phyloP scores from a whole-genome alignment of 2,888 invertebrate species.

The Scaptomyza parva region DNA sequence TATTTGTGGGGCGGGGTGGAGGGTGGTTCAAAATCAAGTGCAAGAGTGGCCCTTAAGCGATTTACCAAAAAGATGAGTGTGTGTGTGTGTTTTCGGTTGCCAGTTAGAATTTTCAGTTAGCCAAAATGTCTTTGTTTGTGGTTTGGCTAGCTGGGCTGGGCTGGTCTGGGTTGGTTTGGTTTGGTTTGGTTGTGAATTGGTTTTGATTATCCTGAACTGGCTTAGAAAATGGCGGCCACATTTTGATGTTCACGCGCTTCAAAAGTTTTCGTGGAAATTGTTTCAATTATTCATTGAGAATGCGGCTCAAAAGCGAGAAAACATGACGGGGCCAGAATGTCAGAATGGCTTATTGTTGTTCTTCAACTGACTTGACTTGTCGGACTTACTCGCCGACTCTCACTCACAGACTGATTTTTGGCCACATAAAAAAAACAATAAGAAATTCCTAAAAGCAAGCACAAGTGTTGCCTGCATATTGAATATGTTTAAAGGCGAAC shows the following conservation, averaged over 20 bases:
- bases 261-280: constrained; percentile 42
- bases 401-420: constrained; percentile 2
- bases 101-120: constrained; percentile 11
- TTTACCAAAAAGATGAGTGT: constrained; percentile 30
- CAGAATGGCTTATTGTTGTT: constrained; percentile 3
- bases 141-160: background rate
- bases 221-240: constrained; percentile 20
- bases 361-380: background rate
- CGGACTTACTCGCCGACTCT: background rate
- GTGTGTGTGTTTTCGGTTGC: constrained; percentile 32
- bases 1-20: too few species aligned
- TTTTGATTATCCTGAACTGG: constrained; percentile 3
- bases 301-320: constrained; percentile 31
- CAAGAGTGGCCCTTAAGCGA: background rate
- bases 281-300: constrained; percentile 60
- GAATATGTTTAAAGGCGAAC: background rate
- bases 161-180: background rate
- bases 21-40: constrained; percentile 25
- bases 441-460: background rate
- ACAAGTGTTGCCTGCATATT: background rate
- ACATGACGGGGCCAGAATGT: constrained; percentile 11
- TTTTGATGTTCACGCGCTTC: constrained; percentile 46
- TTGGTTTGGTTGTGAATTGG: background rate
- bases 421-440: background rate
- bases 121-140: constrained; percentile 22